Conservation (phyloP, 2,888 invertebrate species). For the Caenorhabditis sulstoni region DNA sequence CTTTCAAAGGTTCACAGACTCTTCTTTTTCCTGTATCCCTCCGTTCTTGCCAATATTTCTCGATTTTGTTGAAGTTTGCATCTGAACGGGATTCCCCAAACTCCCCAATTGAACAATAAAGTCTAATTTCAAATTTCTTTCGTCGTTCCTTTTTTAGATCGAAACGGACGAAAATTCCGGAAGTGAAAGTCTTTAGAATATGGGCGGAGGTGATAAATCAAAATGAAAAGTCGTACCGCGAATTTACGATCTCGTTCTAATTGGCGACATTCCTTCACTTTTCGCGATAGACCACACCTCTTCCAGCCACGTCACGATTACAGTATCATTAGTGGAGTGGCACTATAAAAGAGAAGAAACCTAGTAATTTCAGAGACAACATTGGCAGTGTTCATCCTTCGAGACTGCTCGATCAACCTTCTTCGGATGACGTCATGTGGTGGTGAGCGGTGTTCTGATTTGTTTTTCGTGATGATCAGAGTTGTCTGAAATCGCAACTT, state of each 20-base stretch:
- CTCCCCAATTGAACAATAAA: constrained; percentile 9
- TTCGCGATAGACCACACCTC: not conserved
- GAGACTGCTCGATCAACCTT: too few relatives aligned
- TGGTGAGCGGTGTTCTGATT: too few relatives aligned
- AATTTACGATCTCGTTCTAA: not conserved
- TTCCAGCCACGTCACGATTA: not conserved
- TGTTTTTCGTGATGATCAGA: too few relatives aligned
- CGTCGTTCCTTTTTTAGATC: too few relatives aligned
- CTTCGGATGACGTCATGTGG: too few relatives aligned
- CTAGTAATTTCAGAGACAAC: too few relatives aligned
- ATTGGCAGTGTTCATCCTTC: too few relatives aligned
- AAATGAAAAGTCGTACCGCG: not conserved
- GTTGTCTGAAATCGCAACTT: too few relatives aligned
- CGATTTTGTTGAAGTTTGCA: constrained; percentile 15
- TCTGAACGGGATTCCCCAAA: constrained; percentile 17
- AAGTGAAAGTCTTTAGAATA: too few relatives aligned
- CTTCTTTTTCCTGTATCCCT: constrained; percentile 4
- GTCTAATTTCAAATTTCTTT: not conserved
- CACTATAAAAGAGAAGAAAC: not conserved
- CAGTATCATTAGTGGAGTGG: too few relatives aligned
- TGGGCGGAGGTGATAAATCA: constrained; percentile 12
- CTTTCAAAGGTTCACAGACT: constrained; percentile 1
- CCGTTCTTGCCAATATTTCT: constrained; percentile 21
- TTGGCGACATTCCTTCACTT: not conserved
- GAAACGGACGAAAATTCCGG: too few relatives aligned